Percentiles rank a stretch among this genome's conserved stretches.
These are phyloP conservation scores for Steatocranus sp. DNA, from an alignment of 2,797 vertebrate species.

Conservation along the genomic window DNA sequence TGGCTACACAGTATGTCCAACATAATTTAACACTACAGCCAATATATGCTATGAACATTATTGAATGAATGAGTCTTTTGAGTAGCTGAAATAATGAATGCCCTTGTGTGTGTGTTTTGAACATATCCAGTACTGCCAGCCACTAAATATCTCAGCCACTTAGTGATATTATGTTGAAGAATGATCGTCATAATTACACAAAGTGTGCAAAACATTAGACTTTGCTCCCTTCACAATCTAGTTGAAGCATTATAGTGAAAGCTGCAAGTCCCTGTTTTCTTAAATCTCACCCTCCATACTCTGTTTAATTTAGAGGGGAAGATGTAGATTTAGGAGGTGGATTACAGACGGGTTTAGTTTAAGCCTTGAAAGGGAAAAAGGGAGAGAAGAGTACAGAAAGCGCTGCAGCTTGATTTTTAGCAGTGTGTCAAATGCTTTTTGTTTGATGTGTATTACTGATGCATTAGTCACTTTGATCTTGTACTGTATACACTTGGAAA, in stretches of 20 bases:
- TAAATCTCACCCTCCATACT: constrained; percentile 14
- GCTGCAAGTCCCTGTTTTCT: constrained; percentile 5
- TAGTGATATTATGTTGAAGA: constrained; percentile 30
- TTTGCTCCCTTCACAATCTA: constrained; percentile 9
- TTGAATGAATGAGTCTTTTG: constrained; percentile 52
- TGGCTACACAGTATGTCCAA: constrained; percentile 26
- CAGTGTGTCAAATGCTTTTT: not conserved
- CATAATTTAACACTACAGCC: constrained; percentile 44
- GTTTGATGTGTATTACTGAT: not conserved
- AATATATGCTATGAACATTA: constrained; percentile 35
- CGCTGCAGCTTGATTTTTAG: constrained; percentile 16
- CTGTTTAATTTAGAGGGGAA: constrained; percentile 29
- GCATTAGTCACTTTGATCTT: constrained; percentile 24
- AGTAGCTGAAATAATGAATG: constrained; percentile 47
- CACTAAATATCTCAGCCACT: constrained; percentile 46
- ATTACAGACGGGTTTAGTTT: constrained; percentile 48
- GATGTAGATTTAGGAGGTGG: constrained; percentile 30
- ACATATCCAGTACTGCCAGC: constrained; percentile 15
- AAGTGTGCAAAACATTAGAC: constrained; percentile 26
- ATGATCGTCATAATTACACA: constrained; percentile 26
- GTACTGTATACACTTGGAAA: not conserved
- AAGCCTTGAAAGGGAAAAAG: constrained; percentile 28
- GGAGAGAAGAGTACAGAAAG: constrained; percentile 8
- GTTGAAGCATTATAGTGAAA: constrained; percentile 10
- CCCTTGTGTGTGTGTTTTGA: constrained; percentile 44